Base-by-base conservation (phyloP, 2,888 invertebrate species). In the Acrocera orbiculus region DNA sequence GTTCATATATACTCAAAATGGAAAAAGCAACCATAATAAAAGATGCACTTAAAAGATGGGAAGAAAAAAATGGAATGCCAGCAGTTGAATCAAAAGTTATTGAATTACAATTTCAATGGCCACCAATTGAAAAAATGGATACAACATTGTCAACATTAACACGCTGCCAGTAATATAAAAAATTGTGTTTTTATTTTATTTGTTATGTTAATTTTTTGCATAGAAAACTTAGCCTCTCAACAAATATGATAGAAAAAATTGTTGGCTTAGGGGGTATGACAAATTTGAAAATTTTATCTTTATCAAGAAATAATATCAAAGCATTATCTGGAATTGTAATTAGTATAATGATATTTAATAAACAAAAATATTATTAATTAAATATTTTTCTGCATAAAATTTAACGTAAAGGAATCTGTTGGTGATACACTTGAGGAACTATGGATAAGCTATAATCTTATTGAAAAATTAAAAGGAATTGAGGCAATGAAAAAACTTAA, bases 111-210 rank as follows among this genome's bases (percentile, higher is more conserved):
- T 90, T 90, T 47, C 82, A 85, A 52, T 83, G 77, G 70, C 92
- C 90, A 1, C 87, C 92, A 0, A 85, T 95, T 34, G 93, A 93
- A 52, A 92, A 87, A 64, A 89, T 95, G 86, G 93, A 95, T 51
- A 77, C 72, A 37, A 73, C 78, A 2, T 62, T 93, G 16, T 70
- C 77, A 2, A 67, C 69, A 2, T 63, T 93, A 4, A 58, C 64
- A 3, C 74, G 71, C 41, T 89, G 89, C 67, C 74, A 76, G 82
- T 85, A 60, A 64, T 72, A 61, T 28, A 24, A 37, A 33, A 16
- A 24, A 8, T 13, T 16, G 15, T 27, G 10, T 27, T 22, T 7
- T 16, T 35, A 27, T 16, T 23, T 24, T 24, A 10, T 10, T n/a
- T 3, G 16, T 16, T n/a, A 2, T 29, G 10, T 16, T 27, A 16